Evolutionary conservation across 2,888 invertebrate genomes (phyloP).

Genomic region (Odontocolon sp.): DNA sequence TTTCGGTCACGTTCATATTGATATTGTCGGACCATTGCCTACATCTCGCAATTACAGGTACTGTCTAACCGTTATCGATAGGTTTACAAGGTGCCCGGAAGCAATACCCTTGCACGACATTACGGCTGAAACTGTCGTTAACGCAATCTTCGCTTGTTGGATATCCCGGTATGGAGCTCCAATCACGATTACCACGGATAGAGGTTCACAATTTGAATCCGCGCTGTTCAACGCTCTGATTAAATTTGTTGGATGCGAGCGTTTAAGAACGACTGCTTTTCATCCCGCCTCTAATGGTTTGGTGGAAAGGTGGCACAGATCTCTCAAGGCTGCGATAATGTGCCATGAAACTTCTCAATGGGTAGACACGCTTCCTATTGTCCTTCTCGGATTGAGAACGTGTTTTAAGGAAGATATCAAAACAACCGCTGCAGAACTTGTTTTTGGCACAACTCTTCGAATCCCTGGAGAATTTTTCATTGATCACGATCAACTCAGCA

Average conservation of each 20-base stretch:
- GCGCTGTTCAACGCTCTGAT: not conserved
- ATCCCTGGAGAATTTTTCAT: not conserved
- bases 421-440: not conserved
- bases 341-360: slow-evolving; percentile 26
- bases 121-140: not conserved
- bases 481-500: not conserved
- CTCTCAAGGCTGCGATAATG: not conserved
- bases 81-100: too few species aligned
- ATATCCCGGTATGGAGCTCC: slow-evolving; percentile 6
- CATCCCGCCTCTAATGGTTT: not conserved
- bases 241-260: not conserved
- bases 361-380: slow-evolving; percentile 56
- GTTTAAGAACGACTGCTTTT: not conserved
- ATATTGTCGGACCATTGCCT: slow-evolving; percentile 55
- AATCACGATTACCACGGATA: not conserved
- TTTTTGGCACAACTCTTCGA: not conserved
- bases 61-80: too few species aligned
- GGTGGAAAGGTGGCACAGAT: not conserved
- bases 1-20: too few species aligned
- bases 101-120: slow-evolving; percentile 9
- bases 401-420: slow-evolving; percentile 47
- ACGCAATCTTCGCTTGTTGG: not conserved
- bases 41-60: not conserved
- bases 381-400: slow-evolving; percentile 55
- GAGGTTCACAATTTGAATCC: slow-evolving; percentile 2